A percentile compares a stretch with the other conserved stretches of the same genome.
Evolutionary conservation across 1,140 invertebrate genomes (phyloP).

Genomic region (Carposina sasakii): DNA sequence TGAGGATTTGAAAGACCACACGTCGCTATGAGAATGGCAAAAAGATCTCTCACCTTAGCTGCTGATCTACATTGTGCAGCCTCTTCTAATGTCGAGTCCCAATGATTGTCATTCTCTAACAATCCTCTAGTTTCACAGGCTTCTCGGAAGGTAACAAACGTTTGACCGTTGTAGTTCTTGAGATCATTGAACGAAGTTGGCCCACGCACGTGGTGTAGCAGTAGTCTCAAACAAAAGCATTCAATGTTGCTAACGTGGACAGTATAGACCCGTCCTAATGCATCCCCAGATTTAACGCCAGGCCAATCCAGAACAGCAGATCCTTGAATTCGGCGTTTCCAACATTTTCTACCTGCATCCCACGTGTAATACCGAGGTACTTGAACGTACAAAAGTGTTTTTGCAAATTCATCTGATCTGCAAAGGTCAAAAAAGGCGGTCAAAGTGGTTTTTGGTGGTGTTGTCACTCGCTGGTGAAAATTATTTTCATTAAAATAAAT

Average conservation of each 20-base stretch:
- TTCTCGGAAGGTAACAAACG: slow-evolving; percentile 24
- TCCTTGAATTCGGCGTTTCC: slow-evolving; percentile 32
- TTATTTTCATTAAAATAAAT: slow-evolving; percentile 28
- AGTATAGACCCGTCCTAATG: slow-evolving; percentile 31
- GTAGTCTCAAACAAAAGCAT: slow-evolving; percentile 34
- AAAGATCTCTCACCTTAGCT: slow-evolving; percentile 26
- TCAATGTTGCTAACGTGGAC: slow-evolving; percentile 31
- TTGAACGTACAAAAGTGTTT: slow-evolving; percentile 27
- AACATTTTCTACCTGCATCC: slow-evolving; percentile 15
- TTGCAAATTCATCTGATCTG: slow-evolving; percentile 28
- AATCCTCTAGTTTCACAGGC: slow-evolving; percentile 27
- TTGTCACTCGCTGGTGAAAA: slow-evolving; percentile 17
- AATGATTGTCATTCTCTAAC: slow-evolving; percentile 34
- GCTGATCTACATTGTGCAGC: slow-evolving; percentile 27
- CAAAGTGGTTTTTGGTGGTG: slow-evolving; percentile 38
- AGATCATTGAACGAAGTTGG: slow-evolving; percentile 28
- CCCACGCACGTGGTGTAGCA: slow-evolving; percentile 25
- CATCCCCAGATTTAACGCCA: slow-evolving; percentile 30
- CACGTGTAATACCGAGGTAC: slow-evolving; percentile 26
- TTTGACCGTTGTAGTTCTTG: slow-evolving; percentile 20
- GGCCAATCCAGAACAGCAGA: slow-evolving; percentile 25
- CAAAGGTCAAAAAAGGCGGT: slow-evolving; percentile 41
- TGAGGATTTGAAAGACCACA: slow-evolving; percentile 35
- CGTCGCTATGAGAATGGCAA: slow-evolving; percentile 32
- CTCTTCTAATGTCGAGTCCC: slow-evolving; percentile 34